These are phyloP conservation scores for Drosophila sp. DNA, from an alignment of 1,140 invertebrate species.

Conservation along the genomic window DNA sequence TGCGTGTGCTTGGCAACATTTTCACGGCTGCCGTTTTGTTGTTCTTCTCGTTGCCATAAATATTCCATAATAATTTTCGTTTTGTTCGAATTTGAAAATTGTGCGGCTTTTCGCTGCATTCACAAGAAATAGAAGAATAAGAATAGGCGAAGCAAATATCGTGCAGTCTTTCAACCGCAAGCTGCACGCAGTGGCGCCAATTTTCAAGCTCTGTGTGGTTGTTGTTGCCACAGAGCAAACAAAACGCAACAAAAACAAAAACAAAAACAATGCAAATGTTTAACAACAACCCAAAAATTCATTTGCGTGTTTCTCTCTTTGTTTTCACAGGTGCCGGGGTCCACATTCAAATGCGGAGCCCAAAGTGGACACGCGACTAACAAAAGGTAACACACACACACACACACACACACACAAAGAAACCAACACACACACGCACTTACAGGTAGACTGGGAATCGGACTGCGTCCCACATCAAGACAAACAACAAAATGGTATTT, in stretches of 20 bases:
- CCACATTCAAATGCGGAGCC: conserved; percentile 34
- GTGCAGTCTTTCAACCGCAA: conserved; percentile 40
- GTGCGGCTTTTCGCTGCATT: conserved; percentile 10
- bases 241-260: conserved; percentile 23
- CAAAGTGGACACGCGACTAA: conserved; percentile 9
- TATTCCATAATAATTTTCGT: conserved; percentile 48
- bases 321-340: conserved; percentile 45
- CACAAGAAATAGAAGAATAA: neutral
- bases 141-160: conserved; percentile 1
- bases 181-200: conserved; percentile 67
- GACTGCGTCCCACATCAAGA: conserved; percentile 28
- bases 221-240: conserved; percentile 22
- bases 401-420: conserved; percentile 27
- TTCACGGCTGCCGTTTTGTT: conserved; percentile 74
- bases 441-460: conserved; percentile 8
- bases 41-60: conserved; percentile 49
- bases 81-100: conserved; percentile 48
- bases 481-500: conserved; percentile 28
- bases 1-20: conserved; percentile 51
- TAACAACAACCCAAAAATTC: conserved; percentile 46
- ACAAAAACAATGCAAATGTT: conserved; percentile 28
- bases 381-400: conserved; percentile 8
- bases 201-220: conserved; percentile 10
- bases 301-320: conserved; percentile 49
- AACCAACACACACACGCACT: conserved; percentile 36